Evolutionary conservation across 2,113 vertebrate species (phyloP).

Genomic region (Orientallactaga bullata): DNA sequence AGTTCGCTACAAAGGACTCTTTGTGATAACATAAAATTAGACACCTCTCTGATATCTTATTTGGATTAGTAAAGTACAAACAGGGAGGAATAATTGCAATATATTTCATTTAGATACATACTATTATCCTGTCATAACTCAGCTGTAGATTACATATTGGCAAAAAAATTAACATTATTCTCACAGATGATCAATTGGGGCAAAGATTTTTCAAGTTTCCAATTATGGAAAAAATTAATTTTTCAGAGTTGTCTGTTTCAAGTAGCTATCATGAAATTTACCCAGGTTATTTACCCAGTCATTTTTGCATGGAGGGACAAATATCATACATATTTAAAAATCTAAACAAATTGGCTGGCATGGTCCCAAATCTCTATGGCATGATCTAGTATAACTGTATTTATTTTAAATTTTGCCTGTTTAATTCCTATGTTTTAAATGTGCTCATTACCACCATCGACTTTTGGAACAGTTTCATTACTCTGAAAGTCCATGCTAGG

Average conservation of each 20-base stretch:
- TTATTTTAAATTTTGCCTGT: neutral
- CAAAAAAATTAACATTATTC: neutral
- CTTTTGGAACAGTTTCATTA: conserved; percentile 7
- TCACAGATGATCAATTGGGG: neutral
- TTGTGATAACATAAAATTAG: conserved; percentile 41
- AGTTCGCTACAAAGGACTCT: neutral
- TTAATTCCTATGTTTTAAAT: neutral
- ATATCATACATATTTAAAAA: neutral
- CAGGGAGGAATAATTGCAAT: neutral
- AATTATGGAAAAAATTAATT: neutral
- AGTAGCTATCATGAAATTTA: conserved; percentile 23
- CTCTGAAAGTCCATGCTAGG: neutral
- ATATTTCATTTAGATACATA: neutral
- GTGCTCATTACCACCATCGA: neutral
- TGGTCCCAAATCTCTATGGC: neutral
- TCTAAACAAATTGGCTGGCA: neutral
- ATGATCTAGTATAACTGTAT: neutral
- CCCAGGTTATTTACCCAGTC: neutral
- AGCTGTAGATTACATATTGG: neutral
- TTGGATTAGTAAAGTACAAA: conserved; percentile 40
- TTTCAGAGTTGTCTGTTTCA: conserved; percentile 28
- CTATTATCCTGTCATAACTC: neutral
- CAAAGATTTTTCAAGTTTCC: conserved; percentile 21
- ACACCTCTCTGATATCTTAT: conserved; percentile 5
- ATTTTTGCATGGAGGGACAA: conserved; percentile 12